Percentiles rank a stretch among this genome's conserved stretches.
These are phyloP conservation scores for Aurelia aurita complex sp. Pacific DNA, from an alignment of 30 jellyfish, hydroid and myxozoan genomes.

Conservation along the genomic window DNA sequence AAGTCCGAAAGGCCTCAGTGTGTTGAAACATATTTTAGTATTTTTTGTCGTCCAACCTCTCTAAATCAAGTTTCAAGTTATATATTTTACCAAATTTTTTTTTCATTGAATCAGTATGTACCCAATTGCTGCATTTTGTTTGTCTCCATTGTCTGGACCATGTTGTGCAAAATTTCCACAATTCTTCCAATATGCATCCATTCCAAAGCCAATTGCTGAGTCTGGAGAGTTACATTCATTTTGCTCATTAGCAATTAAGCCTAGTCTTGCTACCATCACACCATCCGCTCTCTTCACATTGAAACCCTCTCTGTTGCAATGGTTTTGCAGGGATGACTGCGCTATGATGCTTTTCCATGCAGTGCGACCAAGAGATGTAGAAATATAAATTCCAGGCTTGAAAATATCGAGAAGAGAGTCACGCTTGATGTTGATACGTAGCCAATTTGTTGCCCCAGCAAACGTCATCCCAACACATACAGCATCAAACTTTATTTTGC, in stretches of 20 bases:
- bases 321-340: constrained; percentile 21
- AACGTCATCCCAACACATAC: constrained; percentile 28
- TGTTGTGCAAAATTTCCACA: background rate
- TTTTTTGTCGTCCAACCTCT: no score
- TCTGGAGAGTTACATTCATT: constrained; percentile 1
- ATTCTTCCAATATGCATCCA: no score
- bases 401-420: background rate
- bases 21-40: no score
- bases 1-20: no score
- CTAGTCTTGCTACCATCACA: background rate
- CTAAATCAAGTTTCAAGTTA: no score
- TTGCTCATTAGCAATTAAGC: constrained; percentile 18
- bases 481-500: background rate
- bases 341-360: constrained; percentile 29
- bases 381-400: background rate
- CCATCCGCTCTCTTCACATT: background rate
- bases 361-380: background rate
- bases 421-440: background rate
- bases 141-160: constrained; percentile 16
- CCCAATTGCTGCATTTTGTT: constrained; percentile 4
- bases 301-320: constrained; percentile 28
- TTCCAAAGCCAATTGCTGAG: constrained; percentile 29
- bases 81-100: no score
- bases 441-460: background rate
- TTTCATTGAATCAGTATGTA: constrained; percentile 7